A percentile compares a stretch with the other conserved stretches of the same genome.
These are phyloP conservation scores for Plestiodon gilberti DNA, from an alignment of 2,113 vertebrate species.

Conservation along the genomic window DNA sequence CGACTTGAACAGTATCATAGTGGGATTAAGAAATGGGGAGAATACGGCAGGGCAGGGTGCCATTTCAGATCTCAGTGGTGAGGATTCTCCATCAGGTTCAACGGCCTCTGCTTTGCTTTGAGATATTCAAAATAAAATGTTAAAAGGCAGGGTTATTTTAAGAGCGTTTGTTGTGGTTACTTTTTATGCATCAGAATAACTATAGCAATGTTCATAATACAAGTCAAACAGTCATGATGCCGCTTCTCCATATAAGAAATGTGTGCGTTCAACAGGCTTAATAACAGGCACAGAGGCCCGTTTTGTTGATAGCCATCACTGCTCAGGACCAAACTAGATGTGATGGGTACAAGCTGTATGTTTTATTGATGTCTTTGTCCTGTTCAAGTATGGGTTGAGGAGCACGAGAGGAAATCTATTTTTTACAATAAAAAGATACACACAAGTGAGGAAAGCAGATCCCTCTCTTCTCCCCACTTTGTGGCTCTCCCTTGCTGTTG, in stretches of 20 bases:
- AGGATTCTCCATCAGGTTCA: neutral
- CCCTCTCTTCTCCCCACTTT: neutral
- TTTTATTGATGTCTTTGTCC: neutral
- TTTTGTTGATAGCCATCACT: neutral
- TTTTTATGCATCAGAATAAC: neutral
- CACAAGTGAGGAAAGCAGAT: neutral
- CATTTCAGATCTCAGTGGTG: neutral
- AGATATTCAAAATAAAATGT: neutral
- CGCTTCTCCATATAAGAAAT: neutral
- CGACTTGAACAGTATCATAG: neutral
- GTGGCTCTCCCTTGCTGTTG: neutral
- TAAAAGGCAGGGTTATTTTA: neutral
- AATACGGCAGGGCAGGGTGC: neutral
- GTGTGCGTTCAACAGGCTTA: neutral
- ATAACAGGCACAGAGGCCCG: neutral
- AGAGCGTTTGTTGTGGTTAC: conserved; percentile 6
- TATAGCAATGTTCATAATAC: neutral
- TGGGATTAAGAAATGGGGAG: neutral
- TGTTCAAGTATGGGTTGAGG: neutral
- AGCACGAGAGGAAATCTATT: neutral
- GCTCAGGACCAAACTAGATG: neutral
- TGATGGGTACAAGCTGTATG: neutral
- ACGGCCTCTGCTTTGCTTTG: neutral
- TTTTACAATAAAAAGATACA: neutral
- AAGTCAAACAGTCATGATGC: neutral